A percentile compares a stretch with the other conserved stretches of the same genome.
Evolutionary conservation across 2,888 invertebrate genomes (phyloP).

Genomic region (Ischnura elegans): DNA sequence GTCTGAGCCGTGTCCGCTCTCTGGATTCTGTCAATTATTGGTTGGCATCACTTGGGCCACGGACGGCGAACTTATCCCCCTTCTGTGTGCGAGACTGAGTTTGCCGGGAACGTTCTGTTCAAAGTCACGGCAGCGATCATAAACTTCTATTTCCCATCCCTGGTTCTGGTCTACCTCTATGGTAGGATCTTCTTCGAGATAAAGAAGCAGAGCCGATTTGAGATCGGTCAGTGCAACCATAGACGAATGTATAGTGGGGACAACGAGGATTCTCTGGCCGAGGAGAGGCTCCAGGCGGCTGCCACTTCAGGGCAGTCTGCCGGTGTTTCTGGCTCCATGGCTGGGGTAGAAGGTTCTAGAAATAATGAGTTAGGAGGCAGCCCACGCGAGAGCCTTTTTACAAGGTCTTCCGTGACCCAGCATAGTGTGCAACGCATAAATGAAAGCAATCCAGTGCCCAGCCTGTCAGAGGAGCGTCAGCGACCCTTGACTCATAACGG

Average conservation of each 20-base stretch:
- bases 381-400: background rate
- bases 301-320: too few species aligned
- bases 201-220: conserved; percentile 75
- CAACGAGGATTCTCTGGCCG: conserved; percentile 69
- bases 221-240: conserved; percentile 70
- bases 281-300: conserved; percentile 55
- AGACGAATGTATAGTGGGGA: conserved; percentile 62
- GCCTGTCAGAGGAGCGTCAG: conserved; percentile 53
- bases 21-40: conserved; percentile 79
- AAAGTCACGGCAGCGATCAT: conserved; percentile 79
- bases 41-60: conserved; percentile 77
- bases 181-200: conserved; percentile 78
- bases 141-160: conserved; percentile 79
- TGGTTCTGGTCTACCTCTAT: conserved; percentile 78
- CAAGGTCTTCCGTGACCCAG: background rate
- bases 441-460: conserved; percentile 30
- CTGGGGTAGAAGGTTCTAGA: background rate
- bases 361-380: background rate
- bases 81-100: conserved; percentile 79
- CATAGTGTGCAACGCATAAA: background rate
- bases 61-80: conserved; percentile 72
- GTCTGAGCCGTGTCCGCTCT: conserved; percentile 78
- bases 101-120: conserved; percentile 77
- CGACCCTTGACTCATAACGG: conserved; percentile 42
- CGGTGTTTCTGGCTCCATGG: background rate